Conservation (phyloP, 2,113 vertebrate species). For the Illadopsis cleaveri region DNA sequence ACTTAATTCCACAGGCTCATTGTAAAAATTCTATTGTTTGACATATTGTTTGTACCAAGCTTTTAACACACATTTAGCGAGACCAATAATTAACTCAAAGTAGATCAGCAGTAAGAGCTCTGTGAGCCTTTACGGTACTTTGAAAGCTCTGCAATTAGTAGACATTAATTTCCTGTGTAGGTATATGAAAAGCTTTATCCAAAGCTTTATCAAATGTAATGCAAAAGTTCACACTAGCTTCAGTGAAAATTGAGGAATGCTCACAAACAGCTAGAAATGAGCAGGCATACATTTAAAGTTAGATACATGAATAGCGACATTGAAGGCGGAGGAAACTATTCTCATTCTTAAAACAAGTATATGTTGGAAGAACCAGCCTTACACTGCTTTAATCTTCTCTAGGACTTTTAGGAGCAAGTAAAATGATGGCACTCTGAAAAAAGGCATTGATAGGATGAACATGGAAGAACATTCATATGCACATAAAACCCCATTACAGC, state of each 20-base stretch:
- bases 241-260: neutral
- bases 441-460: neutral
- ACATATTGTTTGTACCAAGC: neutral
- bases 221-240: neutral
- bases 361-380: neutral
- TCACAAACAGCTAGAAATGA: neutral
- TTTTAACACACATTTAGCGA: neutral
- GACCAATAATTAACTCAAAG: neutral
- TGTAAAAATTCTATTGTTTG: neutral
- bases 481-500: neutral
- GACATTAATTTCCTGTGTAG: neutral
- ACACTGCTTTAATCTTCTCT: neutral
- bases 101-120: neutral
- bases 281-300: neutral
- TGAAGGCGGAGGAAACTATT: neutral
- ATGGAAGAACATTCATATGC: neutral
- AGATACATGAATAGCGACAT: fast-evolving
- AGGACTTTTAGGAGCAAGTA: neutral
- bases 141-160: neutral
- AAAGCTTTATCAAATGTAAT: neutral
- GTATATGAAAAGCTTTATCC: neutral
- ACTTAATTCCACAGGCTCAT: neutral
- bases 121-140: neutral
- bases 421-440: neutral
- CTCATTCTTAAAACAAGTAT: neutral